Evolutionary conservation across 2,888 invertebrate species (phyloP).

Genomic region (Drosophila greeni): DNA sequence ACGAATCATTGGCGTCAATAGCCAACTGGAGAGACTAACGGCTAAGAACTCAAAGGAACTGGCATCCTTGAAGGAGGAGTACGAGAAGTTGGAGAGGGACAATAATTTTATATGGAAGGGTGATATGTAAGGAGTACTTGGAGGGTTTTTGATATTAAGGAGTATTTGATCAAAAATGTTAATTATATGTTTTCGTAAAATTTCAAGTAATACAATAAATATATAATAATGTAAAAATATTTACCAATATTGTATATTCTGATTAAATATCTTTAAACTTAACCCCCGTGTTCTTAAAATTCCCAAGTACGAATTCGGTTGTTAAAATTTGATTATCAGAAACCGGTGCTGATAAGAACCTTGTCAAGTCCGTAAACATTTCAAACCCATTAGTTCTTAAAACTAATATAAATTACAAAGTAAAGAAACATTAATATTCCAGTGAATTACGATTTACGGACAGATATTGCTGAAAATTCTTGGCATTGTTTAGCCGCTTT

Average conservation of each 20-base stretch:
- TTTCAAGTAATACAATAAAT: not conserved
- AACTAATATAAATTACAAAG: not conserved
- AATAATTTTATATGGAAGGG: constrained; percentile 62
- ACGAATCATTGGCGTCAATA: constrained; percentile 71
- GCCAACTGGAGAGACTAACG: constrained; percentile 66
- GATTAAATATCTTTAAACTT: too few species aligned
- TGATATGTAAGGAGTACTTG: constrained; percentile 21
- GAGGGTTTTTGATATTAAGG: not conserved
- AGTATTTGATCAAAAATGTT: too few species aligned
- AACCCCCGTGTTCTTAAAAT: too few species aligned
- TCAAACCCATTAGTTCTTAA: not conserved
- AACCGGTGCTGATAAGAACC: too few species aligned
- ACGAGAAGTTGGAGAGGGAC: constrained; percentile 59
- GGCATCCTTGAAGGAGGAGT: constrained; percentile 54
- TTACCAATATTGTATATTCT: too few species aligned
- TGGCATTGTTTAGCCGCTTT: constrained; percentile 19
- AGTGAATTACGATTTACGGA: constrained; percentile 4
- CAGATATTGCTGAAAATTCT: constrained; percentile 24
- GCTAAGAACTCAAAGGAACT: constrained; percentile 65
- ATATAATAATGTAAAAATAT: not conserved
- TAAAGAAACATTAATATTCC: constrained; percentile 7
- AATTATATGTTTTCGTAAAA: too few species aligned
- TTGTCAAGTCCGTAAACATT: too few species aligned
- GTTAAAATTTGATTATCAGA: too few species aligned
- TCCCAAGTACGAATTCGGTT: too few species aligned